Base-by-base conservation (phyloP, 2,888 invertebrate genomes). In the Pristionchus entomophagus region DNA sequence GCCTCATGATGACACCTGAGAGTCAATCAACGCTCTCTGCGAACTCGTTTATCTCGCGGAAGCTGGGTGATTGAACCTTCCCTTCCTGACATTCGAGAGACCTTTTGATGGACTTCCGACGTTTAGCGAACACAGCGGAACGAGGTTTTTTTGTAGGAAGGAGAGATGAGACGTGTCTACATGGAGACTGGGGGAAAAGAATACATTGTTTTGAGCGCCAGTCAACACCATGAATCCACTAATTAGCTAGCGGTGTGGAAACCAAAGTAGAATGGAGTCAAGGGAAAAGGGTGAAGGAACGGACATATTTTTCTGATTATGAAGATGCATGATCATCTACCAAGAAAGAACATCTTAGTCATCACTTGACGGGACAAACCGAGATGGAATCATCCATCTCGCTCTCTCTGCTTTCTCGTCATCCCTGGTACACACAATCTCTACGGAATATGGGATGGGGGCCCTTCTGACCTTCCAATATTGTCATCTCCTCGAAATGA, bases 331-430 rank as follows among this genome's bases (percentile, higher is more conserved):
- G 35, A 29, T 35, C 17, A 29, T 59, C 26, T 32, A 22, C 19
- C 65, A 19, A 65, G 17, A 4, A 41, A 45, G 73, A 10, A 26
- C 45, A 19, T 41, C 73, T 73, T 73, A 41, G 73, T 73, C 73
- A 41, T 73, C 26, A 41, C 26, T 17, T 26, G n/a, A 32, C 26
- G 17, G 22, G 41, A 73, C 22, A 73, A 41, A 73, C 73, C 19
- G 26, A 41, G 41, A 73, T 73, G 73, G 38, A 32, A 73, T 73
- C 73, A 73, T 73, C 45, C 73, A 73, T 73, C 73, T 73, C 26
- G 3, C 22, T 69, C 41, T 65, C 45, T n/a, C 51, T 59, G 6
- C 35, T 19, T 65, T 35, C 19, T 17, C 19, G 17, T 35, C 14
- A 29, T 65, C 65, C 26, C 56, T 59, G 35, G 65, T 35, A 35